Conservation (phyloP, 2,888 invertebrate species). For the Cynaeus angustus region DNA sequence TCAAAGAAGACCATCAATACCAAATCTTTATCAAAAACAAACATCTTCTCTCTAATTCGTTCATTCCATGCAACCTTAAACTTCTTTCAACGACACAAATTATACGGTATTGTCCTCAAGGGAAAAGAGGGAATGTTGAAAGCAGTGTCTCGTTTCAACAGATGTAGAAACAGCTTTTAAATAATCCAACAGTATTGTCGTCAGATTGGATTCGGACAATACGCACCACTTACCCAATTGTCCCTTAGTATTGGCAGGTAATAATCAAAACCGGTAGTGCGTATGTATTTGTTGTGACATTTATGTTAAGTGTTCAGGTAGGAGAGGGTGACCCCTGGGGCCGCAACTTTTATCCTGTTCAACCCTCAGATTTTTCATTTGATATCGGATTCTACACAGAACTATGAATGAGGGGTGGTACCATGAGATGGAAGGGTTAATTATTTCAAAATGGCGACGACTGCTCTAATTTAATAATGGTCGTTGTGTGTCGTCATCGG, state of each 20-base stretch:
- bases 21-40: slow-evolving; percentile 61
- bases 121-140: slow-evolving; percentile 55
- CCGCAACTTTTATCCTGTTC: slow-evolving; percentile 19
- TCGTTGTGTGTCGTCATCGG: slow-evolving; percentile 41
- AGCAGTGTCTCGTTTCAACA: slow-evolving; percentile 66
- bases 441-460: slow-evolving; percentile 48
- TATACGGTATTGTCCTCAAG: slow-evolving; percentile 60
- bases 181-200: slow-evolving; percentile 63
- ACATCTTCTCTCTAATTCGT: slow-evolving; percentile 63
- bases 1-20: slow-evolving; percentile 39
- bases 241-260: slow-evolving; percentile 66
- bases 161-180: slow-evolving; percentile 64
- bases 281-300: slow-evolving; percentile 68
- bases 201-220: slow-evolving; percentile 62
- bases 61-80: slow-evolving; percentile 63
- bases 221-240: slow-evolving; percentile 65
- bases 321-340: slow-evolving; percentile 18
- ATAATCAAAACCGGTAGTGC: slow-evolving; percentile 63
- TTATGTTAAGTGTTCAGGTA: slow-evolving; percentile 57
- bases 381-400: slow-evolving; percentile 33
- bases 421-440: slow-evolving; percentile 40
- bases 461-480: slow-evolving; percentile 46
- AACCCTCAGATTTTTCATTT: slow-evolving; percentile 35
- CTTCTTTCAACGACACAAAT: slow-evolving; percentile 61
- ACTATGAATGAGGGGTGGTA: slow-evolving; percentile 38